These are phyloP conservation scores for Drosophila affinis DNA, from an alignment of 2,888 invertebrate genomes.

Conservation along the genomic window DNA sequence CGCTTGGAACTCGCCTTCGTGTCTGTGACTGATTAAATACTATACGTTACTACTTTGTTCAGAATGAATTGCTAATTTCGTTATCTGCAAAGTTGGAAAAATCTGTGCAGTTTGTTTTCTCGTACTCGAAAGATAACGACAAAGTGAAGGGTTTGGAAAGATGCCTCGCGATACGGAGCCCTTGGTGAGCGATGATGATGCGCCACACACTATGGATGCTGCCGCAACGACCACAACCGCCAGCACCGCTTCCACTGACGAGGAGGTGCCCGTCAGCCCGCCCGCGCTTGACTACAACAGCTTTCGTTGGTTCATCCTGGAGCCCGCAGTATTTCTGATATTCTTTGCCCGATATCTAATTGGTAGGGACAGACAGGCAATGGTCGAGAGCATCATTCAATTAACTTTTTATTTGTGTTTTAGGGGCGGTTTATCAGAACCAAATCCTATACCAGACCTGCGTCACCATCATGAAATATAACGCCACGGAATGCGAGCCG, in stretches of 20 bases:
- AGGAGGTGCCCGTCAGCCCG: conserved; percentile 1
- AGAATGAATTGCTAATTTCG: conserved; percentile 43
- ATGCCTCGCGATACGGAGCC: conserved; percentile 64
- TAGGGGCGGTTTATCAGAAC: conserved; percentile 86
- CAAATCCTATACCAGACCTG: conserved; percentile 89
- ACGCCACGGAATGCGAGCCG: conserved; percentile 86
- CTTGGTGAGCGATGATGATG: conserved; percentile 47
- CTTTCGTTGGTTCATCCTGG: conserved; percentile 76
- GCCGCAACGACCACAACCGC: conserved; percentile 3
- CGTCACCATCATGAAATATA: conserved; percentile 85
- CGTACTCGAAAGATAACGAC: conserved; percentile 43
- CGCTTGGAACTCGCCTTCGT: conserved; percentile 26
- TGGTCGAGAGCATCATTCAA: not conserved
- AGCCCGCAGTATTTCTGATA: conserved; percentile 81
- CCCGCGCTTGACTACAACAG: conserved; percentile 9
- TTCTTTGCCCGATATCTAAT: conserved; percentile 81
- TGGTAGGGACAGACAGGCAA: conserved; percentile 51
- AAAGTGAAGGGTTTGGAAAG: conserved; percentile 6
- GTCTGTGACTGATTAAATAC: conserved; percentile 8
- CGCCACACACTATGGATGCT: conserved; percentile 56
- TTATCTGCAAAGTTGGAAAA: conserved; percentile 44
- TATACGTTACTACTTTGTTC: conserved; percentile 18
- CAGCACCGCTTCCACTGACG: not conserved
- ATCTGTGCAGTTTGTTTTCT: conserved; percentile 18
- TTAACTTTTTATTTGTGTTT: conserved; percentile 18